Evolutionary conservation across 2,797 vertebrate genomes (phyloP).

Genomic region (Esox masquinongy): DNA sequence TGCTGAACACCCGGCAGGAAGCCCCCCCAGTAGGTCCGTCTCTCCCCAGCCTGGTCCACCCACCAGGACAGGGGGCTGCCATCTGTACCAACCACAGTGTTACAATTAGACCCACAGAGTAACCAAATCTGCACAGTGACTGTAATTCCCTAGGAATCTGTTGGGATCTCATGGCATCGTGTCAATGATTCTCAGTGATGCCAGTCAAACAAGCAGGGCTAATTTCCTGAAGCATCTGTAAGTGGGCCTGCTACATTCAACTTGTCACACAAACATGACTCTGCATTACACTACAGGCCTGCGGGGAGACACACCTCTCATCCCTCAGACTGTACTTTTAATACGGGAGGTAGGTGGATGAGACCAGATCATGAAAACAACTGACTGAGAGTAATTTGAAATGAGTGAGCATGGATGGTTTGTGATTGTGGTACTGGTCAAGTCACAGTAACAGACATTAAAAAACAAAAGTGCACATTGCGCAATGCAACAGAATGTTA

Average conservation of each 20-base stretch:
- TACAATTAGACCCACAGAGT: not conserved
- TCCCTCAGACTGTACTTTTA: conserved; percentile 33
- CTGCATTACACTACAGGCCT: conserved; percentile 42
- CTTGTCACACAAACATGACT: conserved; percentile 55
- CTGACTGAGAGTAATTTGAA: not conserved
- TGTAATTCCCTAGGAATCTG: conserved; percentile 32
- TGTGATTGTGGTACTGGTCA: not conserved
- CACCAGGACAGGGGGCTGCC: conserved; percentile 93
- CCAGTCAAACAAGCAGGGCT: conserved; percentile 44
- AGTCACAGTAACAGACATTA: not conserved
- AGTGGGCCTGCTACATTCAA: conserved; percentile 55
- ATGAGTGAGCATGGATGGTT: not conserved
- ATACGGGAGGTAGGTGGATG: not conserved
- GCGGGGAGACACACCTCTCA: conserved; percentile 23
- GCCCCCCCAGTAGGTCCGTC: conserved; percentile 92
- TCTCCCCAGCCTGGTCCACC: conserved; percentile 87
- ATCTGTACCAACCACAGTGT: conserved; percentile 67
- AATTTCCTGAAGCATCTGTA: conserved; percentile 45
- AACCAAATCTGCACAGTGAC: conserved; percentile 14
- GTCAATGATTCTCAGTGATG: conserved; percentile 29
- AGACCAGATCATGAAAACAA: not conserved
- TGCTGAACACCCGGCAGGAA: conserved; percentile 89
- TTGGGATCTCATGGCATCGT: conserved; percentile 31
- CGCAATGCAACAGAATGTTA: not conserved
- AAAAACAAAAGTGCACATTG: not conserved